Percentiles rank a stretch among this genome's conserved stretches.
Evolutionary conservation across 1,140 invertebrate genomes (phyloP).

Genomic region (Pygmarrhopalites habei): DNA sequence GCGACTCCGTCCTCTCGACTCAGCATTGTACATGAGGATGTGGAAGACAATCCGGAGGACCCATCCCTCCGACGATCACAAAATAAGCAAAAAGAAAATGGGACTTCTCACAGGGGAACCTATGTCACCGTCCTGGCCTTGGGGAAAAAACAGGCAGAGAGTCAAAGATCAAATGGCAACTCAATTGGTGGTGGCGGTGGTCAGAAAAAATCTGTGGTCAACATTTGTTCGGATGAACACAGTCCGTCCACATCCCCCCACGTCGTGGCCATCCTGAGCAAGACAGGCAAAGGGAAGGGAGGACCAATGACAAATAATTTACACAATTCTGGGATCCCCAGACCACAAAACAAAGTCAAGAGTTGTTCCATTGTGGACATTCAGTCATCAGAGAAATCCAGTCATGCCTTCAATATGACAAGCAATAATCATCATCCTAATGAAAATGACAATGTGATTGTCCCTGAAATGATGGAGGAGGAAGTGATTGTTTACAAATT

Average conservation of each 20-base stretch:
- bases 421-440: too few relatives aligned
- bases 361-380: conserved; percentile 28
- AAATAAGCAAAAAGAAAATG: not conserved
- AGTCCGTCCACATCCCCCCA: not conserved
- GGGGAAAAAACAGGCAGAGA: conserved; percentile 12
- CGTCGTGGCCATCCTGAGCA: conserved; percentile 14
- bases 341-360: too few relatives aligned
- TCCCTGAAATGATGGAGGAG: conserved; percentile 44
- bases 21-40: not conserved
- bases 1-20: too few relatives aligned
- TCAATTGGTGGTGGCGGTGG: not conserved
- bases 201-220: conserved; percentile 34
- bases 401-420: too few relatives aligned
- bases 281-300: not conserved
- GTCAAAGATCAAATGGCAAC: too few relatives aligned
- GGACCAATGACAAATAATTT: too few relatives aligned
- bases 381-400: not conserved
- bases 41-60: not conserved
- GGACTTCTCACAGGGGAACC: conserved; percentile 3
- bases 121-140: conserved; percentile 37
- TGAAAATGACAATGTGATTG: too few relatives aligned
- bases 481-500: conserved; percentile 67
- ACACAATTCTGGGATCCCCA: too few relatives aligned
- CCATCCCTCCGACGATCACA: not conserved
- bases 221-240: conserved; percentile 22